Percentiles rank a stretch among this genome's conserved stretches.
Conservation (phyloP, 2,113 vertebrate genomes). For the Vidua macroura region DNA sequence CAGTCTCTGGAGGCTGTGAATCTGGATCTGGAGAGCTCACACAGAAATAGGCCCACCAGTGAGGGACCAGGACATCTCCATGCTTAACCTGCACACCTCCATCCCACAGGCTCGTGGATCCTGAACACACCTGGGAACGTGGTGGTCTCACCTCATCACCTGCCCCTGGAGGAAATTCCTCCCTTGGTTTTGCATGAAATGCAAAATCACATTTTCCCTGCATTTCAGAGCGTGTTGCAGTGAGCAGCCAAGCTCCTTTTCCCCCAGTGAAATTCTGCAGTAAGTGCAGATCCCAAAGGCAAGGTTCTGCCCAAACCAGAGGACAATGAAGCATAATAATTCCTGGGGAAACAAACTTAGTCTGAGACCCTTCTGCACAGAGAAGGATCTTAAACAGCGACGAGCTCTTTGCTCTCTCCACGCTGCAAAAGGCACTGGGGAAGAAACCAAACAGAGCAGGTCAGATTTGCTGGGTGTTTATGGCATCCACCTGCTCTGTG, state of each 20-base stretch:
- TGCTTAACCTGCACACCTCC: background rate
- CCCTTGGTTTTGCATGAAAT: fast-evolving
- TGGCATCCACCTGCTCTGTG: background rate
- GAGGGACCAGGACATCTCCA: background rate
- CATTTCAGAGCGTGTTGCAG: fast-evolving
- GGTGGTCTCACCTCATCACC: background rate
- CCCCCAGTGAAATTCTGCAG: background rate
- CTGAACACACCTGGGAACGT: fast-evolving
- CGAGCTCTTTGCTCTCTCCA: background rate
- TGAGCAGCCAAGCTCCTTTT: background rate
- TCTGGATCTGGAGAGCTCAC: background rate
- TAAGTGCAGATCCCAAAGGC: background rate
- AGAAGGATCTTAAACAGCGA: background rate
- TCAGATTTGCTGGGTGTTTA: fast-evolving
- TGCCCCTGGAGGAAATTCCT: background rate
- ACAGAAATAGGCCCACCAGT: fast-evolving
- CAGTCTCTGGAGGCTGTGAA: constrained; percentile 1
- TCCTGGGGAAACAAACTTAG: background rate
- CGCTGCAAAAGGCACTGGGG: background rate
- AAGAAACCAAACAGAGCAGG: background rate
- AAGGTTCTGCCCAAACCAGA: background rate
- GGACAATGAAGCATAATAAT: background rate
- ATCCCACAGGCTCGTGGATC: fast-evolving
- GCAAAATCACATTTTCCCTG: background rate
- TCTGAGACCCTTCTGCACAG: background rate